A percentile compares a stretch with the other conserved stretches of the same genome.
Evolutionary conservation across 2,113 vertebrate species (phyloP).

Genomic region (Petrocephalus microphthalmus): DNA sequence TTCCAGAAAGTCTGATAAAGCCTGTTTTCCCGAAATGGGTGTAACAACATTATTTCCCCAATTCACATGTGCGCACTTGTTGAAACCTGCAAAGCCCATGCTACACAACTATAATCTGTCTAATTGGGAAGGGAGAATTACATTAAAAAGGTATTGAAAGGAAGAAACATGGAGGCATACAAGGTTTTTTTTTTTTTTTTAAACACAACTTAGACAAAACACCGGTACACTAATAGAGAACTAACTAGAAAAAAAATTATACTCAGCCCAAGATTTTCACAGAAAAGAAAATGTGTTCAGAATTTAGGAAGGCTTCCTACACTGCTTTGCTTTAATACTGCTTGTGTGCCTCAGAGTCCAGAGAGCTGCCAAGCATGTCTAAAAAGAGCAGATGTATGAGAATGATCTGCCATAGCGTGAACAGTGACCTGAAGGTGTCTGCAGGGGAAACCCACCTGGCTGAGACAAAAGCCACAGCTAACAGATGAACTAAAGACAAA

Average conservation of each 20-base stretch:
- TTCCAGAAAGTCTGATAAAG: slow-evolving; percentile 3
- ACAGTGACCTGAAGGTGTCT: not conserved
- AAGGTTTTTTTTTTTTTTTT: not conserved
- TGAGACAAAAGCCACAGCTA: not conserved
- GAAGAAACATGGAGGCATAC: not conserved
- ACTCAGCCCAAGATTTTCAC: not conserved
- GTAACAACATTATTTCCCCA: not conserved
- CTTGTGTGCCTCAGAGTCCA: not conserved
- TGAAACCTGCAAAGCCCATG: not conserved
- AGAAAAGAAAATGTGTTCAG: not conserved
- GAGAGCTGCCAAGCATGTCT: not conserved
- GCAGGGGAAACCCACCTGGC: not conserved
- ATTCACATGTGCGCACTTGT: slow-evolving; percentile 1
- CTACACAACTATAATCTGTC: not conserved
- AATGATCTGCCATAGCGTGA: not conserved
- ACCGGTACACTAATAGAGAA: not conserved
- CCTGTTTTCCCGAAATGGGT: not conserved
- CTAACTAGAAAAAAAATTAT: not conserved
- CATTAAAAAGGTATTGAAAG: not conserved
- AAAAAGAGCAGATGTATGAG: not conserved
- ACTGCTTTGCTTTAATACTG: not conserved
- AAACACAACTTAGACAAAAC: not conserved
- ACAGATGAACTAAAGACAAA: not conserved
- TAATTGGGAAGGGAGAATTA: not conserved
- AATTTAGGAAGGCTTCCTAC: not conserved